Base-by-base conservation (phyloP, 1,140 invertebrate species). In the Danaus melanippus region DNA sequence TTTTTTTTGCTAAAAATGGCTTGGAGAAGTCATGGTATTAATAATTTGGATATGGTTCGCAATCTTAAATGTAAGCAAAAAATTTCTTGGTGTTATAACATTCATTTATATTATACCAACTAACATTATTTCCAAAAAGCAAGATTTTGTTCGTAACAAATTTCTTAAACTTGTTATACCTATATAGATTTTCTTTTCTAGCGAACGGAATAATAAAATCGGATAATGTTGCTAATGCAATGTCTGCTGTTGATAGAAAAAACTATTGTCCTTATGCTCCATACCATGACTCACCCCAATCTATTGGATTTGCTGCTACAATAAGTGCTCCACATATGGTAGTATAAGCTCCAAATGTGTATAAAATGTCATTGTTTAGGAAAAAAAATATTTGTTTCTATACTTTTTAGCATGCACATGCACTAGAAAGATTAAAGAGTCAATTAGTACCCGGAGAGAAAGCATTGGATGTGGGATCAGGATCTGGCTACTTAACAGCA, bases 251-350 rank as follows among this genome's bases (percentile, higher is more conserved):
- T 11, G 97, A 99, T 83, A 89, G 98, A 73, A 93, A 91, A 61
- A 89, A 95, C 67, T 98, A 95, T 86, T 91, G 90, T 57, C 90
- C 89, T 42, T 84, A 88, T 72, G 92, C 93, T 85, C 92, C 96
- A 1, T 99, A 98, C 71, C 90, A 93, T 72, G 97, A 98, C 88
- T 90, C 95, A 41, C 97, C 97, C 0, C 96, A 96, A 84, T 89
- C 91, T 41, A 97, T 97, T 71, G 95, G 95, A 43, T 96, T 90
- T 80, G 93, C 94, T 43, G 97, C 96, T 4, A 99, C 97, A 1
- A 99, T 99, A 53, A 97, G 95, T 90, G 98, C 97, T 53, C 97
- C 98, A 47, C 98, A 99, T 87, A 99, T 99, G 98, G 96, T 97
- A 47, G 39, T 39, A 51, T 32, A 32, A 32, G 21, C 6, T 32